phyloP scores from a whole-genome alignment of 2,797 vertebrate species.

The Halcyon leucocephala region DNA sequence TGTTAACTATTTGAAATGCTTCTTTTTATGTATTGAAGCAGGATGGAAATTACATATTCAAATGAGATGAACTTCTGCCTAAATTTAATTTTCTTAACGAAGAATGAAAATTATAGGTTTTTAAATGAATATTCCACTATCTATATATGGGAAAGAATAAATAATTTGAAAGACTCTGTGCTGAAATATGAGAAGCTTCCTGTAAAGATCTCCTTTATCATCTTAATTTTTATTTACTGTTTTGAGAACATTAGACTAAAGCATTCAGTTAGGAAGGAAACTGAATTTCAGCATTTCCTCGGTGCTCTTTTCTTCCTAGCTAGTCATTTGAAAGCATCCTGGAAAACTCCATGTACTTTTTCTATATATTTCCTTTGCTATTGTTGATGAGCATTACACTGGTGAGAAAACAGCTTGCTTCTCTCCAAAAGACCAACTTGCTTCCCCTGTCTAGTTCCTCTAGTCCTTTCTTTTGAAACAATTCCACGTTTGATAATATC shows the following conservation, averaged over 20 bases:
- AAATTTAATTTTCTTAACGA: background rate
- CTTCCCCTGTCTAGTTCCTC: slow-evolving; percentile 53
- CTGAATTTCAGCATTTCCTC: background rate
- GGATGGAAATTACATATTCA: background rate
- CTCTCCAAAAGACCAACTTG: slow-evolving; percentile 20
- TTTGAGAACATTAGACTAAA: slow-evolving; percentile 11
- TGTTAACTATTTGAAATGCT: background rate
- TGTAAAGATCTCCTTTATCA: background rate
- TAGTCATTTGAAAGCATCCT: slow-evolving; percentile 5
- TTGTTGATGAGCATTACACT: slow-evolving; percentile 39
- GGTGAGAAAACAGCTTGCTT: slow-evolving; percentile 43
- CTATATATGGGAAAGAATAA: background rate
- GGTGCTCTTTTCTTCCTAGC: background rate
- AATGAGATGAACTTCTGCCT: background rate
- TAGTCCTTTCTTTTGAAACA: background rate
- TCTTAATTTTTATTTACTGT: background rate
- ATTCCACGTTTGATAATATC: background rate
- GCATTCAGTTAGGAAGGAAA: background rate
- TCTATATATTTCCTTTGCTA: slow-evolving; percentile 74
- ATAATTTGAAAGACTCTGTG: background rate
- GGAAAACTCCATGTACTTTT: slow-evolving; percentile 2
- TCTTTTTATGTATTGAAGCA: background rate
- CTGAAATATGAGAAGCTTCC: background rate
- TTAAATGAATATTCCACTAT: background rate
- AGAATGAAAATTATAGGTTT: background rate